These are phyloP conservation scores for Catonia carolina DNA, from an alignment of 2,888 invertebrate genomes.

Conservation along the genomic window DNA sequence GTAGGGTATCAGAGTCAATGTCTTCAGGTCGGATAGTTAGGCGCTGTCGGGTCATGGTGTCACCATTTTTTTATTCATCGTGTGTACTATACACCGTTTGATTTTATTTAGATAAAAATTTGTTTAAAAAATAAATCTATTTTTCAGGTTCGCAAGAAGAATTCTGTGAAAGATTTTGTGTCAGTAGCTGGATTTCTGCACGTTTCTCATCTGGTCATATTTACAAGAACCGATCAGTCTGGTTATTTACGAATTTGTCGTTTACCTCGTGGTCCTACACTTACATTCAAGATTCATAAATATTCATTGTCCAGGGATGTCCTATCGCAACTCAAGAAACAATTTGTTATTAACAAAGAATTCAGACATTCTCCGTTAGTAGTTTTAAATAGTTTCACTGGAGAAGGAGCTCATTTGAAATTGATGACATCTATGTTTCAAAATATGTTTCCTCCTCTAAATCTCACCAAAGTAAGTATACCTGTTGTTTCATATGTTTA, in stretches of 20 bases:
- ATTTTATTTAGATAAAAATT: too few species aligned
- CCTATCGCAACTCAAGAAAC: slow-evolving; percentile 74
- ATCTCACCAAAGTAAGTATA: slow-evolving; percentile 71
- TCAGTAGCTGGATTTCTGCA: slow-evolving; percentile 84
- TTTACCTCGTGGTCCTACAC: slow-evolving; percentile 86
- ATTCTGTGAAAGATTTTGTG: slow-evolving; percentile 94
- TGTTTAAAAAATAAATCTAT: too few species aligned
- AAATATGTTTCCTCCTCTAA: slow-evolving; percentile 97
- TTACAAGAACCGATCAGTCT: slow-evolving; percentile 78
- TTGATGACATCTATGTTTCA: slow-evolving; percentile 94
- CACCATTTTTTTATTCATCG: too few species aligned
- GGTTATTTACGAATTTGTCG: slow-evolving; percentile 79
- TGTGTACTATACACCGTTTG: too few species aligned
- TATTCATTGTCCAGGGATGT: slow-evolving; percentile 83
- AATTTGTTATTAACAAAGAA: slow-evolving; percentile 72
- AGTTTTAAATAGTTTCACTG: slow-evolving; percentile 83
- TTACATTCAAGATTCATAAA: slow-evolving; percentile 77
- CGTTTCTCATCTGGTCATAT: slow-evolving; percentile 86
- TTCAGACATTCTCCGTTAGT: slow-evolving; percentile 86
- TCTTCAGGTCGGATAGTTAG: too few species aligned
- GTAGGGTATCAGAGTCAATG: too few species aligned
- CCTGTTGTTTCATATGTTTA: background rate
- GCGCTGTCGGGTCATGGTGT: too few species aligned
- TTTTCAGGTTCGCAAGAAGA: slow-evolving; percentile 81
- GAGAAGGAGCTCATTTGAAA: slow-evolving; percentile 82